A percentile compares a stretch with the other conserved stretches of the same genome.
phyloP scores from a whole-genome alignment of 2,888 invertebrate genomes.

The Mechanitis messenoides region DNA sequence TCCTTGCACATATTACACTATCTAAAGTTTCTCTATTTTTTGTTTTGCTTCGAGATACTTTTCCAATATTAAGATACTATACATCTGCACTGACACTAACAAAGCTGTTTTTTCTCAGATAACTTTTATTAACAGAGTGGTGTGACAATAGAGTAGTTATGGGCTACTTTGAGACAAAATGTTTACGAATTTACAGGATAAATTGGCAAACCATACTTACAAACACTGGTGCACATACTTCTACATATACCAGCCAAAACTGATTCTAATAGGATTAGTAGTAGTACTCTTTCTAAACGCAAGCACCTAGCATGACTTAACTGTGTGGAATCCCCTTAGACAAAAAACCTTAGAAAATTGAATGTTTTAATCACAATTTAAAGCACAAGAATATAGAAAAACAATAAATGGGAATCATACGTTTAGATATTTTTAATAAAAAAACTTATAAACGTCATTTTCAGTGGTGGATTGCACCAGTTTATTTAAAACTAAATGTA shows the following conservation, averaged over 20 bases:
- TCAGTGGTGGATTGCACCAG: constrained; percentile 1
- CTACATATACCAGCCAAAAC: constrained; percentile 74
- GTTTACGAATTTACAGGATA: constrained; percentile 42
- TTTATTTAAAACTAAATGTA: not conserved
- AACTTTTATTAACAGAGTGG: constrained; percentile 42
- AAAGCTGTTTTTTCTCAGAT: constrained; percentile 43
- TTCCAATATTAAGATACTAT: constrained; percentile 43
- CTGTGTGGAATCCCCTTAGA: constrained; percentile 28
- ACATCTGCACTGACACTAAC: constrained; percentile 56
- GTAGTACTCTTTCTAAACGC: constrained; percentile 36
- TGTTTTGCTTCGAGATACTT: constrained; percentile 55
- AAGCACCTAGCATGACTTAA: constrained; percentile 59
- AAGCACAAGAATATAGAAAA: constrained; percentile 15
- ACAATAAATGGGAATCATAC: not conserved
- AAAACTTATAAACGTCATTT: not conserved
- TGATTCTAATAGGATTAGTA: constrained; percentile 44
- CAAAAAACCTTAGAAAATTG: constrained; percentile 15
- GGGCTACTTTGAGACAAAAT: constrained; percentile 28
- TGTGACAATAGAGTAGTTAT: constrained; percentile 32
- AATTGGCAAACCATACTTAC: constrained; percentile 45
- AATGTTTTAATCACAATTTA: constrained; percentile 16
- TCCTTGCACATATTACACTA: constrained; percentile 64
- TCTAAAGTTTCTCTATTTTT: constrained; percentile 56
- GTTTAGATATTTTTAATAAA: too few species aligned
- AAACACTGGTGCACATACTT: constrained; percentile 73